A percentile compares a stretch with the other conserved stretches of the same genome.
phyloP scores from a whole-genome alignment of 1,140 invertebrate species.

The Euwallacea fornicatus region DNA sequence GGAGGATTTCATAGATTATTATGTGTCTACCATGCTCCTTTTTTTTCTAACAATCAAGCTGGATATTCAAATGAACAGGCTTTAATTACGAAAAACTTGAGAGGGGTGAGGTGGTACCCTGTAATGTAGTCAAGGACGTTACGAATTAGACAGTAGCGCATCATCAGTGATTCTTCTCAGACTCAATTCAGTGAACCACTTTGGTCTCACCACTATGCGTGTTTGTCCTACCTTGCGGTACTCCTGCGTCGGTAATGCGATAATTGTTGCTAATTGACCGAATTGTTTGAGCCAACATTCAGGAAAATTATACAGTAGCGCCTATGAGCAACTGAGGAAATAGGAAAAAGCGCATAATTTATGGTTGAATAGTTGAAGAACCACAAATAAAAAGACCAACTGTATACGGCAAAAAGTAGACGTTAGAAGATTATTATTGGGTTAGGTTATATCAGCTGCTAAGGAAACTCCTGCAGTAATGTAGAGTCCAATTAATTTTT shows the following conservation, averaged over 20 bases:
- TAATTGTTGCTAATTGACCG: no score
- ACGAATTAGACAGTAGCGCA: slow-evolving; percentile 23
- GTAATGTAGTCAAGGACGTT: slow-evolving; percentile 33
- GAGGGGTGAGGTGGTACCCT: slow-evolving; percentile 26
- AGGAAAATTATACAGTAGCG: slow-evolving; percentile 13
- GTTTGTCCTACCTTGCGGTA: no score
- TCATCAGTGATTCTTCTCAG: not conserved
- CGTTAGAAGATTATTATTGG: slow-evolving; percentile 8
- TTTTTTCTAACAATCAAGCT: slow-evolving; percentile 36
- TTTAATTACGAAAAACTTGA: slow-evolving; percentile 29
- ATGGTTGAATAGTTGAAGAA: slow-evolving; percentile 15
- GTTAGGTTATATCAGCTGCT: not conserved
- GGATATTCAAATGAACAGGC: slow-evolving; percentile 36
- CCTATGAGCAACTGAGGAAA: slow-evolving; percentile 23
- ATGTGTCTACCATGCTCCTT: slow-evolving; percentile 27
- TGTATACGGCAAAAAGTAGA: slow-evolving; percentile 22
- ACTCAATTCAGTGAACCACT: no score
- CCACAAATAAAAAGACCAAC: slow-evolving; percentile 16
- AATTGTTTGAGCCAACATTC: no score
- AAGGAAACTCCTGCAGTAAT: not conserved
- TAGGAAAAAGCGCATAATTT: slow-evolving; percentile 10
- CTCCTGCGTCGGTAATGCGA: no score
- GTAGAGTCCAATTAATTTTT: not conserved
- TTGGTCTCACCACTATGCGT: no score
- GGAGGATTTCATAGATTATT: slow-evolving; percentile 23